These are phyloP conservation scores for Illadopsis cleaveri DNA, from an alignment of 2,113 vertebrate genomes.

Conservation along the genomic window DNA sequence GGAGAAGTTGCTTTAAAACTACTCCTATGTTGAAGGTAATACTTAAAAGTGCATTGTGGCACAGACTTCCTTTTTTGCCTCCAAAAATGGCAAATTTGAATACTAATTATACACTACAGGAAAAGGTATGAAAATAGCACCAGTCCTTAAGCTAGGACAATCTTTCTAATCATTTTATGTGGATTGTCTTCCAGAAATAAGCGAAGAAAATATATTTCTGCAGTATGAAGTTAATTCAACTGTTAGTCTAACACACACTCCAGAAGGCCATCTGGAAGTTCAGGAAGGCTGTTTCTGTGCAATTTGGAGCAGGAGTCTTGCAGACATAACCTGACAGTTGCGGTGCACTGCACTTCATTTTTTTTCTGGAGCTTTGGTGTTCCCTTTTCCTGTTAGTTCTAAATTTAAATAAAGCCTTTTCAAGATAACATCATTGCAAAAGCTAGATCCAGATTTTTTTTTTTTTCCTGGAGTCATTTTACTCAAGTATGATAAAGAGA, in stretches of 20 bases:
- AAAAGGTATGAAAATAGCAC: not conserved
- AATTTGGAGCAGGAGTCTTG: not conserved
- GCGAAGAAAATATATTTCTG: not conserved
- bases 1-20: not conserved
- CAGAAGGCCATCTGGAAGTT: not conserved
- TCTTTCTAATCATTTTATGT: not conserved
- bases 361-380: not conserved
- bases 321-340: not conserved
- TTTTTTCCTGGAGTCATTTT: not conserved
- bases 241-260: not conserved
- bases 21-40: not conserved
- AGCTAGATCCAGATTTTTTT: not conserved
- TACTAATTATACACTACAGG: not conserved
- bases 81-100: not conserved
- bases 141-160: not conserved
- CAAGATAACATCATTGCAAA: not conserved
- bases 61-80: not conserved
- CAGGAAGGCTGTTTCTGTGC: not conserved
- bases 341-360: not conserved
- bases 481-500: not conserved
- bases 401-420: not conserved
- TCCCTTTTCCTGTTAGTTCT: not conserved
- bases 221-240: not conserved
- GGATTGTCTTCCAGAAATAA: not conserved
- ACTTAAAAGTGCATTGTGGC: not conserved